Conservation (phyloP, 2,113 vertebrate species). For the Syngnathus floridae region DNA sequence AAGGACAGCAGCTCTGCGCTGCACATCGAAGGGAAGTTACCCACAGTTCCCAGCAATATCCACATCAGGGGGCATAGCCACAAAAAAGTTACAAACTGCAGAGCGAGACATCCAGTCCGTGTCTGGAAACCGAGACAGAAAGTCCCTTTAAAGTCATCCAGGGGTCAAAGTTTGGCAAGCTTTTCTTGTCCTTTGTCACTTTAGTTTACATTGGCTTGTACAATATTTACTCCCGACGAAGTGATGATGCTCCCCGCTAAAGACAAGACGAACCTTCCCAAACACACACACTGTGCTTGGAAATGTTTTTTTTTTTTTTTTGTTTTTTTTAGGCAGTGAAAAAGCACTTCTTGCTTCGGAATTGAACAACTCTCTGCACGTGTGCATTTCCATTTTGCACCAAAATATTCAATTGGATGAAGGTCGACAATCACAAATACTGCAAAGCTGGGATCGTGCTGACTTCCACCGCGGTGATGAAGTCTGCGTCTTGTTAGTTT, state of each 20-base stretch:
- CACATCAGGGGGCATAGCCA: conserved; percentile 67
- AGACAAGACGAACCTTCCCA: conserved; percentile 77
- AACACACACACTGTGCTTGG: conserved; percentile 51
- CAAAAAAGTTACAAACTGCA: conserved; percentile 64
- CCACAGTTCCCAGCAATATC: conserved; percentile 57
- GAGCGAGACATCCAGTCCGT: conserved; percentile 56
- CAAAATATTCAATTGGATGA: conserved; percentile 77
- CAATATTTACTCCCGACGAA: conserved; percentile 57
- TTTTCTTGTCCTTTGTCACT: conserved; percentile 30
- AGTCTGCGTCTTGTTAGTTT: conserved; percentile 30
- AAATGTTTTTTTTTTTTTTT: conserved; percentile 57
- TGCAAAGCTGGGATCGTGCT: conserved; percentile 66
- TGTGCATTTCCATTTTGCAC: conserved; percentile 79
- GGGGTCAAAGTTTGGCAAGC: conserved; percentile 73
- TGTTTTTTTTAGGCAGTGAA: conserved; percentile 83
- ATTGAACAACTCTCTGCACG: conserved; percentile 55
- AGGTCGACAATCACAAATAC: conserved; percentile 86
- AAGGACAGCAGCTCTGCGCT: conserved; percentile 70
- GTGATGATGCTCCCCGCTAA: conserved; percentile 78
- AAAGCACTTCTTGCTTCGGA: conserved; percentile 75
- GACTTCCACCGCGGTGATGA: conserved; percentile 73
- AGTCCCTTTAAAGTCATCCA: conserved; percentile 50
- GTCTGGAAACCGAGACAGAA: conserved; percentile 61
- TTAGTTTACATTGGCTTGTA: conserved; percentile 46
- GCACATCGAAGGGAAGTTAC: conserved; percentile 69